Conservation (phyloP, 2,797 vertebrate species). For the Halcyon badia region DNA sequence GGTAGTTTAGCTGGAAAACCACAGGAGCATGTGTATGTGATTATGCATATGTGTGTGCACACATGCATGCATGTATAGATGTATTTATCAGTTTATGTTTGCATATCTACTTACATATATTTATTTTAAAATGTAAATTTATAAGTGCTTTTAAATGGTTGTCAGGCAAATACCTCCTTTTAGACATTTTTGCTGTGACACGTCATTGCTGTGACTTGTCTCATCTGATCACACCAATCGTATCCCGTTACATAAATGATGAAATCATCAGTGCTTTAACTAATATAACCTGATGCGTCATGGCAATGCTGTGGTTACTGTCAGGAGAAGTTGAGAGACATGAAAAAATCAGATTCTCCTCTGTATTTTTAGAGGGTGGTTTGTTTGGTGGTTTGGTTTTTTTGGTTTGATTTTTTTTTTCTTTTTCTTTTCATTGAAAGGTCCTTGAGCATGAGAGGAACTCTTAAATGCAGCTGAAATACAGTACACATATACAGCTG, state of each 20-base stretch:
- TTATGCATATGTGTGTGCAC: constrained; percentile 23
- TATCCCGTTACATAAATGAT: background rate
- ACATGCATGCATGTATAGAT: background rate
- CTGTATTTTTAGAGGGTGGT: background rate
- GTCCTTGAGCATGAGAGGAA: background rate
- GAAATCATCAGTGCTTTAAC: constrained; percentile 1
- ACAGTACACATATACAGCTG: too few relatives aligned
- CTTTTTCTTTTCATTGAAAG: background rate
- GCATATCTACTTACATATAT: background rate
- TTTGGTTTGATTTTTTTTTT: background rate
- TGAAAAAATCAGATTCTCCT: background rate
- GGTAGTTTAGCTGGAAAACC: constrained; percentile 17
- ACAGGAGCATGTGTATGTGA: constrained; percentile 10
- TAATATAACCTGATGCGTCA: background rate
- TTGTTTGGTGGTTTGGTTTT: background rate
- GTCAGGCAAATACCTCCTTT: background rate
- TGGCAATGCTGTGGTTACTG: background rate
- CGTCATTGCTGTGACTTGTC: background rate
- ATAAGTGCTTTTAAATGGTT: background rate
- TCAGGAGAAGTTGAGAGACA: background rate
- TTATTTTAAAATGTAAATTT: background rate
- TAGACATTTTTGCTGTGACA: background rate
- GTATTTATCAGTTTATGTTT: background rate
- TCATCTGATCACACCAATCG: background rate
- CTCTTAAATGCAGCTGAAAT: background rate